phyloP scores from a whole-genome alignment of 2,113 vertebrate genomes.

The Forbesichthys agassizii region DNA sequence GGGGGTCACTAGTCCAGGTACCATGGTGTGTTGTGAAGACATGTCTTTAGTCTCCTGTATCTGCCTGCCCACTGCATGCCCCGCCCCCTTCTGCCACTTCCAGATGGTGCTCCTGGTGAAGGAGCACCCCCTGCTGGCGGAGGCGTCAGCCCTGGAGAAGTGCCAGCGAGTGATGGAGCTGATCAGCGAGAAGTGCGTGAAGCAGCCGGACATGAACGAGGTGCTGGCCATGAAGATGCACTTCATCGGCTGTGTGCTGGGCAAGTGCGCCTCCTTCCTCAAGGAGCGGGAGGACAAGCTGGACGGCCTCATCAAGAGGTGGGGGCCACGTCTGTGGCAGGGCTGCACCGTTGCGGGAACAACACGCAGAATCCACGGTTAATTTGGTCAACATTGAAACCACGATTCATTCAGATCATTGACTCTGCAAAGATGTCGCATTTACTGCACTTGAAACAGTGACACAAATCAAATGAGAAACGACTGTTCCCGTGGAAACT shows the following conservation, averaged over 20 bases:
- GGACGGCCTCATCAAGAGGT: slow-evolving; percentile 91
- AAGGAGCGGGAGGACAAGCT: slow-evolving; percentile 89
- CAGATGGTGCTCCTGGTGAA: slow-evolving; percentile 92
- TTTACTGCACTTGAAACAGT: no score
- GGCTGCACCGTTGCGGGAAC: background rate
- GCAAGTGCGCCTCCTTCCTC: slow-evolving; percentile 87
- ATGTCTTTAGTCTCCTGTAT: background rate
- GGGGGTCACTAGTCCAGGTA: no score
- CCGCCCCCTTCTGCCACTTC: slow-evolving; percentile 8
- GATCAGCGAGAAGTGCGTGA: slow-evolving; percentile 96
- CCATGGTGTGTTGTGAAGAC: background rate
- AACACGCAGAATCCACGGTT: no score
- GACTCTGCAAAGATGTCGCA: no score
- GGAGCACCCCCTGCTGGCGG: slow-evolving; percentile 89
- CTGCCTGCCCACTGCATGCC: background rate
- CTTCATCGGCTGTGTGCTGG: slow-evolving; percentile 92
- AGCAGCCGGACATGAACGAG: slow-evolving; percentile 98
- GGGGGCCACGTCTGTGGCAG: background rate
- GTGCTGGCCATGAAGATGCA: slow-evolving; percentile 99
- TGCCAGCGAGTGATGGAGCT: slow-evolving; percentile 92
- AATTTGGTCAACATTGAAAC: no score
- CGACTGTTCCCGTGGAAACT: no score
- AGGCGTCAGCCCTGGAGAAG: slow-evolving; percentile 85
- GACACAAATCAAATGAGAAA: no score
- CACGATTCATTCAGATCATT: no score